A percentile compares a stretch with the other conserved stretches of the same genome.
Evolutionary conservation across 2,797 vertebrate species (phyloP).

Genomic region (Pseudochromis fuscus): DNA sequence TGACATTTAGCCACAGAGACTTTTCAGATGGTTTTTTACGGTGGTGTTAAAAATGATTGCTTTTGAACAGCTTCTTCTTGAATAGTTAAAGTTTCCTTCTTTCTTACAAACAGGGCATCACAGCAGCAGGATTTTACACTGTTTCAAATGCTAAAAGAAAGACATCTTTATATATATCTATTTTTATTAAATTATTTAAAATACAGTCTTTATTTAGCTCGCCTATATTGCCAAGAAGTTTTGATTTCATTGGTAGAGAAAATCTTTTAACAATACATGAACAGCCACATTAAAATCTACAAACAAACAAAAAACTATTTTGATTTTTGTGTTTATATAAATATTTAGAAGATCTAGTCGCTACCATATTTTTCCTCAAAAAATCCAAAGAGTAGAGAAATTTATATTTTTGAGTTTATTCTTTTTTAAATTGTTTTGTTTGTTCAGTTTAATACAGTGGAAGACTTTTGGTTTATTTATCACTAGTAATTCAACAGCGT

Average conservation of each 20-base stretch:
- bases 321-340: background rate
- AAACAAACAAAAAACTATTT: background rate
- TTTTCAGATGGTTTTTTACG: conserved; percentile 10
- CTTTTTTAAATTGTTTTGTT: background rate
- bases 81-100: background rate
- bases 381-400: background rate
- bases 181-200: background rate
- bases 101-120: conserved; percentile 2
- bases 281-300: background rate
- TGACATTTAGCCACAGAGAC: conserved; percentile 51
- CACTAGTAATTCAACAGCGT: background rate
- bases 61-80: conserved; percentile 3
- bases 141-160: background rate
- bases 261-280: background rate
- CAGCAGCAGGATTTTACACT: background rate
- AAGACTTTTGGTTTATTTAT: conserved; percentile 3
- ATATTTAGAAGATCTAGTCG: no score
- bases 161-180: background rate
- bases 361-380: background rate
- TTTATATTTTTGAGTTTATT: background rate
- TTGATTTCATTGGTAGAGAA: background rate
- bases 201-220: background rate
- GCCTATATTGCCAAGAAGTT: background rate
- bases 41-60: conserved; percentile 6
- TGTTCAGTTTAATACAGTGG: background rate